phyloP scores from a whole-genome alignment of 2,797 vertebrate species.

The Sciurus vulgaris region DNA sequence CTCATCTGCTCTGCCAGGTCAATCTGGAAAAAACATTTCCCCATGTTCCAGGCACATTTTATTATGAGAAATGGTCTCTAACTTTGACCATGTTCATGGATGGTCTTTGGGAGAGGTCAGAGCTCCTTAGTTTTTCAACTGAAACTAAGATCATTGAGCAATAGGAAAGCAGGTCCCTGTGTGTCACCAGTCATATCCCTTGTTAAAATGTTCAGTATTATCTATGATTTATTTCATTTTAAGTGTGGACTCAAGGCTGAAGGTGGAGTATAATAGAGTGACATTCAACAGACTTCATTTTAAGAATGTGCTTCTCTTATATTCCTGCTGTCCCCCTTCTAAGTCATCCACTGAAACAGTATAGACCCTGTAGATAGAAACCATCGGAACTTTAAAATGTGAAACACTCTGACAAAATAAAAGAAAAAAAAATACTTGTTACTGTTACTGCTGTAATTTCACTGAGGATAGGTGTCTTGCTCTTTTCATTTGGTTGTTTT shows the following conservation, averaged over 20 bases:
- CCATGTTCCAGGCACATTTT: neutral
- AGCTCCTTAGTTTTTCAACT: neutral
- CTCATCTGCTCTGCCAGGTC: neutral
- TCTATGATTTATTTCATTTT: neutral
- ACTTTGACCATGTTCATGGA: neutral
- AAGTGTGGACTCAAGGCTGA: neutral
- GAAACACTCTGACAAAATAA: neutral
- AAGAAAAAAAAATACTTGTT: neutral
- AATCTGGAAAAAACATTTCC: neutral
- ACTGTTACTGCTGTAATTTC: slow-evolving; percentile 18
- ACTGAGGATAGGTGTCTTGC: neutral
- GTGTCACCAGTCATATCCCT: neutral
- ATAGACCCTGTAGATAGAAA: neutral
- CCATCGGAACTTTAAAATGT: slow-evolving; percentile 46
- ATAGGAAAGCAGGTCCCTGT: neutral
- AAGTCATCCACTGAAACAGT: neutral
- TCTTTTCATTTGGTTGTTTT: slow-evolving; percentile 40
- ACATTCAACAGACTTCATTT: neutral
- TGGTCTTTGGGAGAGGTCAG: neutral
- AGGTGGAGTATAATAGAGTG: neutral
- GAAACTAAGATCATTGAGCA: neutral
- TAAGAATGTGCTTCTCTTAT: neutral
- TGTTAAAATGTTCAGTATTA: neutral
- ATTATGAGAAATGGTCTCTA: neutral
- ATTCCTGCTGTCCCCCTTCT: neutral